A percentile compares a stretch with the other conserved stretches of the same genome.
Conservation (phyloP, 2,797 vertebrate genomes). For the Adrianichthys oophorus region DNA sequence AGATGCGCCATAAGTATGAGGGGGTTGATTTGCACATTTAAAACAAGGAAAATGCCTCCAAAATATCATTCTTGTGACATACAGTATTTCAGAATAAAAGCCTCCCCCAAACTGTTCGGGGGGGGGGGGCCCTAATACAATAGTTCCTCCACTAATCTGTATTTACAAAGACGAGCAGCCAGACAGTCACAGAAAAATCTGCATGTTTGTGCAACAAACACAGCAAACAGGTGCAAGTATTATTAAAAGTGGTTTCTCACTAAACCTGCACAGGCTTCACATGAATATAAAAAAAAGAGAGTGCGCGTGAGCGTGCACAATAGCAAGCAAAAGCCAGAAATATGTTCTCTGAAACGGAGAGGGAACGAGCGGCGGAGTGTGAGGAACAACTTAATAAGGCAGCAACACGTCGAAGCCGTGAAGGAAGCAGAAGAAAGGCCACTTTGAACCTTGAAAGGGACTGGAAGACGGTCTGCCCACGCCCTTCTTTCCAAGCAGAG, state of each 20-base stretch:
- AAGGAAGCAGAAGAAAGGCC: slow-evolving; percentile 57
- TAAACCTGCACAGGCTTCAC: slow-evolving; percentile 1
- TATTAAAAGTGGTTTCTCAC: slow-evolving; percentile 9
- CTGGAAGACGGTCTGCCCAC: slow-evolving; percentile 68
- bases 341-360: slow-evolving; percentile 53
- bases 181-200: too few species aligned
- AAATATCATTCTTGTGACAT: too few species aligned
- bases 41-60: too few species aligned
- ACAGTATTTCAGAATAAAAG: too few species aligned
- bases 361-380: slow-evolving; percentile 11
- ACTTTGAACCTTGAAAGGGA: slow-evolving; percentile 77
- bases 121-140: too few species aligned
- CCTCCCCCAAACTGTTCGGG: too few species aligned
- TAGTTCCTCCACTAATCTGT: too few species aligned
- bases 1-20: too few species aligned
- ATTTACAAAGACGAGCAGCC: too few species aligned
- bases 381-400: slow-evolving; percentile 67
- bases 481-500: slow-evolving; percentile 43
- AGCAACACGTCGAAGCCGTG: slow-evolving; percentile 58
- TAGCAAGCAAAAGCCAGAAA: slow-evolving; percentile 61
- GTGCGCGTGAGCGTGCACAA: slow-evolving; percentile 35
- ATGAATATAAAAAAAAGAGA: neutral
- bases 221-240: neutral
- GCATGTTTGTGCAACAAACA: too few species aligned
- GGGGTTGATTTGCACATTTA: too few species aligned